Percentiles rank a stretch among this genome's conserved stretches.
These are phyloP conservation scores for Mechanitis messenoides DNA, from an alignment of 2,888 invertebrate genomes.

Conservation along the genomic window DNA sequence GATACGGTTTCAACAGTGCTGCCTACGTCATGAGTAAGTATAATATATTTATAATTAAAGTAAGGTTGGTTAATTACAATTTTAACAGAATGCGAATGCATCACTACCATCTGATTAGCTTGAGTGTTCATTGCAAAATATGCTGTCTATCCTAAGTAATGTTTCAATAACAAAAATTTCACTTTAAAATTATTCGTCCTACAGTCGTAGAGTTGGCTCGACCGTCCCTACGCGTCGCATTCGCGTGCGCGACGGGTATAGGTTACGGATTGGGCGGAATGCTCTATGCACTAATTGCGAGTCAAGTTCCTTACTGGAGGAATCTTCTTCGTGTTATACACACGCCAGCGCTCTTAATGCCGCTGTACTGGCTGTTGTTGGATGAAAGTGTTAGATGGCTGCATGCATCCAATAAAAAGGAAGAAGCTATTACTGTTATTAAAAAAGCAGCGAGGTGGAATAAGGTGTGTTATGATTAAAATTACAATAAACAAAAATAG, in stretches of 20 bases:
- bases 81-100: too few species aligned
- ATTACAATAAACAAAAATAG: neutral
- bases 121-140: too few species aligned
- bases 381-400: constrained; percentile 88
- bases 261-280: constrained; percentile 75
- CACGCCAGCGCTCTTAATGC: constrained; percentile 79
- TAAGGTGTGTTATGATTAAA: constrained; percentile 48
- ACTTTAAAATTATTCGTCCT: neutral
- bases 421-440: constrained; percentile 76
- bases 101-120: too few species aligned
- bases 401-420: constrained; percentile 75
- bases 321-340: constrained; percentile 79
- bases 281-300: constrained; percentile 57
- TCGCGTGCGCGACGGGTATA: constrained; percentile 62
- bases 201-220: constrained; percentile 62
- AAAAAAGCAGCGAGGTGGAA: constrained; percentile 80
- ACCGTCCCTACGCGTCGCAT: constrained; percentile 56
- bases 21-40: constrained; percentile 63
- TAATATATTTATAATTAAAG: neutral
- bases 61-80: too few species aligned
- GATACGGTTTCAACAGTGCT: constrained; percentile 76
- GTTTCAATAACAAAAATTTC: too few species aligned
- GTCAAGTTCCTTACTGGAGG: constrained; percentile 81
- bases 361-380: constrained; percentile 80
- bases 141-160: too few species aligned